Base-by-base conservation (phyloP, 2,888 invertebrate species). In the Geophilus truncorum region DNA sequence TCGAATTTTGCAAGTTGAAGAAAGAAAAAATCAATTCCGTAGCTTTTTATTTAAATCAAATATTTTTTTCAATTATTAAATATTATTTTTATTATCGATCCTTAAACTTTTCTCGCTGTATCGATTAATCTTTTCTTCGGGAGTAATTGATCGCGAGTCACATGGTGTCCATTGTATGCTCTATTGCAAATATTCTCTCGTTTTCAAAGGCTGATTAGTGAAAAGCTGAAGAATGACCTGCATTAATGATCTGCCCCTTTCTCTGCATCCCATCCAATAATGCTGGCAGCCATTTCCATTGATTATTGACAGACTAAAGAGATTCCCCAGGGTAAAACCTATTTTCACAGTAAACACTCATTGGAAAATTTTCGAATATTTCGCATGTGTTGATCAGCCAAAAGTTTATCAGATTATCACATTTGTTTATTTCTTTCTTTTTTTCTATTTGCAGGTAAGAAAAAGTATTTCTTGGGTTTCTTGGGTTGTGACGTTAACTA, bases 161-260 rank as follows among this genome's bases (percentile, higher is more conserved):
- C 70, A 28, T 70, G 70, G 28, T 28, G 70, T 70, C 28, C 70
- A 70, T 70, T 70, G 70, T 70, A 25, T 28, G 70, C 51, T 70
- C 28, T 28, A 23, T 25, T 70, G 25, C 25, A 70, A 70, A 70
- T 70, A 70, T 70, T 70, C 70, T 70, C 70, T 70, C 70, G 28
- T 70, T 70, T 70, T 70, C 70, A 70, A 70, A 70, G 70, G 70
- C 70, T 70, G 70, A 70, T 70, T 70, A 70, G 70, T 70, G 70
- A 70, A 70, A 70, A 70, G 28, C 70, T 70, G 70, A 70, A 70
- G 70, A 70, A 70, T 70, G 70, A 70, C 70, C 70, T 70, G 25
- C 70, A 70, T 70, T 70, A 70, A 70, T 70, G 70, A 70, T 70
- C 70, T 70, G 70, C 70, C 70, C 70, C 70, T 70, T 28, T 28